phyloP scores from a whole-genome alignment of 2,113 vertebrate species.

The Phylloscopus whistleri region DNA sequence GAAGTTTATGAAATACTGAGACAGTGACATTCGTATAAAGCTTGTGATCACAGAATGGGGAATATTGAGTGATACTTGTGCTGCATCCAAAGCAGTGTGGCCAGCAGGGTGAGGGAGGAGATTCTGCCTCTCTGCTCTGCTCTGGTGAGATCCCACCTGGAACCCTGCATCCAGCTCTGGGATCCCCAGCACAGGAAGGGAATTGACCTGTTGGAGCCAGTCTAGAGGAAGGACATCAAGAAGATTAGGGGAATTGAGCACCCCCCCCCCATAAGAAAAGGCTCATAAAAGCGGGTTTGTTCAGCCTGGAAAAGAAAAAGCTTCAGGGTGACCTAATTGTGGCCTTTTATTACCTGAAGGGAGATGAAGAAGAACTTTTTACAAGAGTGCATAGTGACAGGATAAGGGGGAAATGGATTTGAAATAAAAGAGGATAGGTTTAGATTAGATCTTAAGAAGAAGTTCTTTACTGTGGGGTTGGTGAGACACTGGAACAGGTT shows the following conservation, averaged over 20 bases:
- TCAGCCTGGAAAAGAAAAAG: neutral
- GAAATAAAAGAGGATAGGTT: neutral
- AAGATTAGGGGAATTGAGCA: neutral
- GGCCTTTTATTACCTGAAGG: neutral
- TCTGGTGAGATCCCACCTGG: neutral
- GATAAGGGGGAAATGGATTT: neutral
- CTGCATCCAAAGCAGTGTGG: neutral
- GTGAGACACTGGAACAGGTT: neutral
- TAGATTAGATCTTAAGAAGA: neutral
- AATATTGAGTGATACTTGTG: neutral
- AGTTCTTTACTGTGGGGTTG: neutral
- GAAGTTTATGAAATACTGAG: neutral
- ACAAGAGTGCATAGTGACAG: fast-evolving
- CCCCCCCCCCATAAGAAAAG: neutral
- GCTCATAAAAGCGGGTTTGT: neutral
- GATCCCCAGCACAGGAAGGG: neutral
- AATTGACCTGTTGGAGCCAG: fast-evolving
- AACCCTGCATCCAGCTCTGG: neutral
- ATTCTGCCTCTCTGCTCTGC: neutral
- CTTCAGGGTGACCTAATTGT: neutral
- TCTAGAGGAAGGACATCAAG: neutral
- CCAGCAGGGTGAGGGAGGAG: neutral
- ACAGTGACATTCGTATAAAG: neutral
- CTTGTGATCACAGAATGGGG: neutral
- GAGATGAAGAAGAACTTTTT: neutral